Percentiles rank a stretch among this genome's conserved stretches.
Evolutionary conservation across 1,140 invertebrate genomes (phyloP).

Genomic region (Bactericera cockerelli): DNA sequence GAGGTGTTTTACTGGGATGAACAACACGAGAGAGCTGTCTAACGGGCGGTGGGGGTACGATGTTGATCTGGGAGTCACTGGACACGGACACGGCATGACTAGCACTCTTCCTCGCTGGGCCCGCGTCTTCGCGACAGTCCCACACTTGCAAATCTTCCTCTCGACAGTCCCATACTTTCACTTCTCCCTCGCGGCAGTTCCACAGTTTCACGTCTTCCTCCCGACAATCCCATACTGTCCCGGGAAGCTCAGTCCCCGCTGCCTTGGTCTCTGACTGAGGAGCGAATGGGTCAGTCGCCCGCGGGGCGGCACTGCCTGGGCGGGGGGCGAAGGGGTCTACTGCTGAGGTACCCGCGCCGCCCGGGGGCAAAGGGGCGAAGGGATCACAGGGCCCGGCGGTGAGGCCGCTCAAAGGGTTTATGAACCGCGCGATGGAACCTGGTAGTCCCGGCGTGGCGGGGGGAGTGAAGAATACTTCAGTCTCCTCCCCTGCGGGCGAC

Average conservation of each 20-base stretch:
- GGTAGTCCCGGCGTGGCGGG: slow-evolving; percentile 16
- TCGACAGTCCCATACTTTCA: too few species aligned
- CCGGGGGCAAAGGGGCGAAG: not conserved
- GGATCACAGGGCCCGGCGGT: not conserved
- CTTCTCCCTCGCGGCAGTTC: too few species aligned
- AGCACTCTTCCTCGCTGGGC: too few species aligned
- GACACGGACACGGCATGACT: not conserved
- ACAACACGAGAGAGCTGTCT: too few species aligned
- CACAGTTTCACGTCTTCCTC: too few species aligned
- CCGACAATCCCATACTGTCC: too few species aligned
- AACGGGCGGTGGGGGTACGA: not conserved
- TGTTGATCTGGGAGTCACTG: not conserved
- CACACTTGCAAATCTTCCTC: too few species aligned
- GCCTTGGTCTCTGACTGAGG: not conserved
- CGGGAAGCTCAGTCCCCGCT: too few species aligned
- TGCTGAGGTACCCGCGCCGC: too few species aligned
- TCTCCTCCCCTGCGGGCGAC: slow-evolving; percentile 11
- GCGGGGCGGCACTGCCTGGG: not conserved
- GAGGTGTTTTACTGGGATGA: too few species aligned
- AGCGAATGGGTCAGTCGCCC: not conserved
- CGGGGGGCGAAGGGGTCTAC: not conserved
- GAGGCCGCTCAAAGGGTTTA: not conserved
- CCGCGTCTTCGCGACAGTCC: too few species aligned
- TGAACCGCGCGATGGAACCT: slow-evolving; percentile 4
- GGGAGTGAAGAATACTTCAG: slow-evolving; percentile 20